Percentiles rank a stretch among this genome's conserved stretches.
These are phyloP conservation scores for Dendroctonus ponderosae DNA, from an alignment of 1,140 invertebrate species.

Conservation along the genomic window DNA sequence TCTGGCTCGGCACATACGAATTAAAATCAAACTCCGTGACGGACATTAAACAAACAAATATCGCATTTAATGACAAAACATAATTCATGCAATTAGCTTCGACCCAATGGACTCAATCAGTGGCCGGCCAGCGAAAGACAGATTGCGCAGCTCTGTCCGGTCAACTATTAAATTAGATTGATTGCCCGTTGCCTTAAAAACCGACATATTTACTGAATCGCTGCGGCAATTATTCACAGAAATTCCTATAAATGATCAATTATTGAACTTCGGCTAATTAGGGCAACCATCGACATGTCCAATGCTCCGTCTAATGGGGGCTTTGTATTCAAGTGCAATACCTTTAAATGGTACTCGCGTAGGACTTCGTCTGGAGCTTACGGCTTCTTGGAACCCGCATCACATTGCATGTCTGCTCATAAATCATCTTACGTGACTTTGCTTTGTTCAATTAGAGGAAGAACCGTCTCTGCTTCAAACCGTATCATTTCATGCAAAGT, in stretches of 20 bases:
- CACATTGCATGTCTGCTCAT: neutral
- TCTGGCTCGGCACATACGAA: too few relatives aligned
- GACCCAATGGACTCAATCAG: conserved; percentile 18
- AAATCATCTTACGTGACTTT: too few relatives aligned
- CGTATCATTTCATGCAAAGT: too few relatives aligned
- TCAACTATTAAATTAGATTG: conserved; percentile 26
- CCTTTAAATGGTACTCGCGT: conserved; percentile 11
- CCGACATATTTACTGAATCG: conserved; percentile 9
- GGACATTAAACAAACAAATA: conserved; percentile 19
- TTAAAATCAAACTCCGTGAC: too few relatives aligned
- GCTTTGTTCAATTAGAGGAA: neutral
- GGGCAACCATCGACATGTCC: neutral
- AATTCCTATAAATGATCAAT: too few relatives aligned
- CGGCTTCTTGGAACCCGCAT: neutral
- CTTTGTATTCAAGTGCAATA: neutral
- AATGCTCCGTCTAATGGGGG: neutral
- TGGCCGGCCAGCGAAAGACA: conserved; percentile 13
- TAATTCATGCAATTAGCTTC: conserved; percentile 24
- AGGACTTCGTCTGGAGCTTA: conserved; percentile 2
- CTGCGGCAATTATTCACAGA: neutral
- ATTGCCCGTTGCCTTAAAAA: conserved; percentile 17
- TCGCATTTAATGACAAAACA: conserved; percentile 23
- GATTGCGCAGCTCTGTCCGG: conserved; percentile 13
- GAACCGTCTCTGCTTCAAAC: too few relatives aligned
- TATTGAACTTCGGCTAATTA: neutral